Evolutionary conservation across 2,888 invertebrate species (phyloP).

Genomic region (Neoaliturus tenellus): DNA sequence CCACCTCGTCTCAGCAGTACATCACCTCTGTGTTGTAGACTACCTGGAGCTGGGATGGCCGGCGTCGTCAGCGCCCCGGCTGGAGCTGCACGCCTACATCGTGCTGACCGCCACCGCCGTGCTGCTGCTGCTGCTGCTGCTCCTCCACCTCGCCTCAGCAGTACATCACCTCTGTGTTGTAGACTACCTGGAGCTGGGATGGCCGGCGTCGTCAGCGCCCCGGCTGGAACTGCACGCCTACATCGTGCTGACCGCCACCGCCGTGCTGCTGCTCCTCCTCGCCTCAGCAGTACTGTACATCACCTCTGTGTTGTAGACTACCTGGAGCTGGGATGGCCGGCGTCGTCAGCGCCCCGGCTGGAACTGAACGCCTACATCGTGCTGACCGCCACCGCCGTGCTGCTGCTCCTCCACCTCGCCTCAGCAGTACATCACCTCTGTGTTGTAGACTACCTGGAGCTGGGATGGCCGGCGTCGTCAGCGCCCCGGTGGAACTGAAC

Average conservation of each 20-base stretch:
- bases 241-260: slow-evolving; percentile 82
- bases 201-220: slow-evolving; percentile 79
- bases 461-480: slow-evolving; percentile 82
- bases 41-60: slow-evolving; percentile 86
- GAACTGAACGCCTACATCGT: slow-evolving; percentile 87
- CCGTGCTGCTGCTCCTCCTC: slow-evolving; percentile 86
- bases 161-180: slow-evolving; percentile 77
- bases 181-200: slow-evolving; percentile 84
- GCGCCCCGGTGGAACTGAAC: slow-evolving; percentile 83
- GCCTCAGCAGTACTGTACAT: background rate
- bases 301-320: slow-evolving; percentile 76
- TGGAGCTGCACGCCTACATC: slow-evolving; percentile 86
- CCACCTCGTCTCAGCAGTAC: slow-evolving; percentile 87
- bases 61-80: slow-evolving; percentile 77
- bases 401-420: no score
- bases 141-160: no score
- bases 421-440: slow-evolving; percentile 74
- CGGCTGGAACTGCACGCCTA: slow-evolving; percentile 86
- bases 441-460: slow-evolving; percentile 80
- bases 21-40: slow-evolving; percentile 73
- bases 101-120: slow-evolving; percentile 84
- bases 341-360: slow-evolving; percentile 78
- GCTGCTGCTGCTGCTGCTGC: no score
- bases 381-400: slow-evolving; percentile 83
- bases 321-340: slow-evolving; percentile 83